These are phyloP conservation scores for Cyphomyrus plagiostoma DNA, from an alignment of 2,113 vertebrate species.

Conservation along the genomic window DNA sequence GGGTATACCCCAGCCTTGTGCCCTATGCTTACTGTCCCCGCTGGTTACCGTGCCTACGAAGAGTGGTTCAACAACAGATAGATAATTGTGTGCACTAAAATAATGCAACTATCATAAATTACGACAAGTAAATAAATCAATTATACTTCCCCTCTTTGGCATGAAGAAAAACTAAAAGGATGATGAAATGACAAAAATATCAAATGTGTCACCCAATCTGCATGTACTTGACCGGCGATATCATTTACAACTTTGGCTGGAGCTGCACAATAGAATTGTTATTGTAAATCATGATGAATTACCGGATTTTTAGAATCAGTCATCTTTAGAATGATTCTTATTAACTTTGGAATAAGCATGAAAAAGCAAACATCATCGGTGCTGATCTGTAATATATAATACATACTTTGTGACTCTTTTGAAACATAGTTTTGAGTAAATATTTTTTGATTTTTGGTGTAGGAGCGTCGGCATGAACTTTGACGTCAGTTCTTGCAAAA, in stretches of 20 bases:
- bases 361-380: neutral
- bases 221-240: neutral
- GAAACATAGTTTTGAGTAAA: neutral
- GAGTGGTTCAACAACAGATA: neutral
- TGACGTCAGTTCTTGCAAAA: neutral
- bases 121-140: neutral
- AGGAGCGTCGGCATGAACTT: neutral
- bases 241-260: neutral
- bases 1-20: neutral
- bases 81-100: neutral
- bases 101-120: neutral
- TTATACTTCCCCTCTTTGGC: neutral
- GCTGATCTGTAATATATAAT: neutral
- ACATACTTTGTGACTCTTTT: neutral
- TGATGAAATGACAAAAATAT: neutral
- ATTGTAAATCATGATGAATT: neutral
- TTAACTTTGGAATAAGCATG: neutral
- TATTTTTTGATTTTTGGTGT: neutral
- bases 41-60: neutral
- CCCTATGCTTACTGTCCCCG: neutral
- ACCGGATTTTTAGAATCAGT: neutral
- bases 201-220: neutral
- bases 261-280: neutral
- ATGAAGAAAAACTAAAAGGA: neutral
- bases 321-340: neutral